phyloP scores from a whole-genome alignment of 2,888 invertebrate genomes.

The Chaitophorus viminalis region DNA sequence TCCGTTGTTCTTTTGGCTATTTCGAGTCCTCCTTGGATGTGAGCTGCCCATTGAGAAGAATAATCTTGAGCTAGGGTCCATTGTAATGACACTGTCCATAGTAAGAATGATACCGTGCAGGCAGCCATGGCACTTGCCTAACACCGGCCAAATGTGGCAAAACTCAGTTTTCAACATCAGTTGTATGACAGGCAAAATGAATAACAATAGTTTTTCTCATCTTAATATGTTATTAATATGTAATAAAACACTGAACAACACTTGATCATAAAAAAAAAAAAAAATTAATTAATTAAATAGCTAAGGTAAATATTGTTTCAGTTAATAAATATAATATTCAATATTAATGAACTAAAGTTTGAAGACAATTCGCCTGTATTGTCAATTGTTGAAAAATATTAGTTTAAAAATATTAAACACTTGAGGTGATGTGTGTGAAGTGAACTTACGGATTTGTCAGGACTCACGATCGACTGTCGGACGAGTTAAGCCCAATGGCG shows the following conservation, averaged over 20 bases:
- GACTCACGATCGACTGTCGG: neutral
- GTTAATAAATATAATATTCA: neutral
- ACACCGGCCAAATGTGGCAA: constrained; percentile 47
- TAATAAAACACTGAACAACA: neutral
- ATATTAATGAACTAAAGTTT: neutral
- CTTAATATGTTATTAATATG: neutral
- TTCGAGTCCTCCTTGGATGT: constrained; percentile 71
- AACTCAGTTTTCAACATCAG: constrained; percentile 57
- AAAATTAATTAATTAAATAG: neutral
- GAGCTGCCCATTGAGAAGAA: constrained; percentile 74
- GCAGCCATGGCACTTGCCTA: constrained; percentile 55
- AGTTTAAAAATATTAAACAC: neutral
- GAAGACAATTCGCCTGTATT: neutral
- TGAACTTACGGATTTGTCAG: neutral
- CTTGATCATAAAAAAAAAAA: neutral
- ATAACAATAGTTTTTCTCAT: constrained; percentile 12
- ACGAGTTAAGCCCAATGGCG: neutral
- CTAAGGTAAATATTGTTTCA: neutral
- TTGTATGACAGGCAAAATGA: constrained; percentile 10
- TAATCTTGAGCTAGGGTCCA: constrained; percentile 66
- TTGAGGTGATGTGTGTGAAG: neutral
- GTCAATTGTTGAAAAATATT: neutral
- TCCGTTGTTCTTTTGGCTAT: constrained; percentile 70
- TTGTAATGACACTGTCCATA: constrained; percentile 33
- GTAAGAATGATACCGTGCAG: constrained; percentile 48